Base-by-base conservation (phyloP, 2,797 vertebrate genomes). In the Chlorospingus semifuscus region DNA sequence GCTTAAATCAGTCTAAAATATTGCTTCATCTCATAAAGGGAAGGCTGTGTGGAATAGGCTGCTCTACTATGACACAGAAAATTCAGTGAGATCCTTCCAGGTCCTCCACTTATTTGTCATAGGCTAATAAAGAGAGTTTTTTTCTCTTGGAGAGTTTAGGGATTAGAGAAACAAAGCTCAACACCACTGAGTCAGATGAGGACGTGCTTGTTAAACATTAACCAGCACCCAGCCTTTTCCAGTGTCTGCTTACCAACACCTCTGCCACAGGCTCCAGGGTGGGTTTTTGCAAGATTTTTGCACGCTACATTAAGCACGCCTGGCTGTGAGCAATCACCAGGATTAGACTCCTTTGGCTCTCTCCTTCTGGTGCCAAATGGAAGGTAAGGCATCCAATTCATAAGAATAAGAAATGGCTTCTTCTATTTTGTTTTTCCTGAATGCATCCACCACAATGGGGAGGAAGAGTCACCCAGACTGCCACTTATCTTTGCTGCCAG, bases 171-270 rank as follows among this genome's bases (percentile, higher is more conserved):
- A 94, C 92, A 96, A 95, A 95, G 57, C 69, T 66, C 50, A 86
- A 30, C 26, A 42, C 84, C 47, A 41, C n/a, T 53, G 68, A 96
- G 91, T 89, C 94, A 92, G 63, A 84, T 76, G 79, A 91, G 94
- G 71, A 93, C 75, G 34, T 7, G 4, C 46, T 83, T 70, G 89
- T 96, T 97, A 97, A 97, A 96, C 78, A 90, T 96, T 96, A 91
- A 95, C 91, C n/a, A 80, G 70, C 72, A 78, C 37, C 61, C 53
- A 78, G 55, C 52, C 76, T 90, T 87, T 89, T 86, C 63, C 77
- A 90, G 84, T 22, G 50, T 85, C 82, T 90, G 90, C 82, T 87
- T 83, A 94, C 69, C 2, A 5, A 27, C 72, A 41, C 36, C 76
- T 71, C 75, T 49, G 20, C 23, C 15, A 46, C 80, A 60, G 74